Evolutionary conservation across 2,888 invertebrate species (phyloP).

Genomic region (Acronicta alni): DNA sequence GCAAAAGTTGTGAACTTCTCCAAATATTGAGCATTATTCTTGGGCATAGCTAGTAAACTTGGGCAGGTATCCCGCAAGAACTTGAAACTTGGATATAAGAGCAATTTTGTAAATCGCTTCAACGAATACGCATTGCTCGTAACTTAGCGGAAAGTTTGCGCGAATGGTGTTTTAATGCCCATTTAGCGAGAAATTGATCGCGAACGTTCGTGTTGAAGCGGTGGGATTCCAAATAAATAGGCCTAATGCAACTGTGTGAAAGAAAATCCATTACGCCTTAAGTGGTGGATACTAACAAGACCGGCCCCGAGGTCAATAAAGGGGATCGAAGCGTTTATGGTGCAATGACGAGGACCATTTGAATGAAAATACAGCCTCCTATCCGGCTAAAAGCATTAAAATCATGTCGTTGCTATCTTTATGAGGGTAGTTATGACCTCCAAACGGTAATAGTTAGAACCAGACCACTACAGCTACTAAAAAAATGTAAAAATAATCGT

Average conservation of each 20-base stretch:
- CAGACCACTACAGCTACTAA: no score
- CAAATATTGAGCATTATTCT: constrained; percentile 67
- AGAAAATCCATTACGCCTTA: constrained; percentile 45
- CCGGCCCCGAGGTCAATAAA: constrained; percentile 39
- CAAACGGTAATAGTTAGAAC: constrained; percentile 10
- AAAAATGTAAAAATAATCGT: no score
- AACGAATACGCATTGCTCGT: constrained; percentile 73
- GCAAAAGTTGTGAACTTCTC: constrained; percentile 55
- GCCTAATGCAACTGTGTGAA: constrained; percentile 38
- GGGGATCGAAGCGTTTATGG: constrained; percentile 36
- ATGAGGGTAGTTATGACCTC: constrained; percentile 34
- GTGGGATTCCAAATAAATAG: constrained; percentile 39
- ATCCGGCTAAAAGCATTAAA: constrained; percentile 38
- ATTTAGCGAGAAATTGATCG: constrained; percentile 72
- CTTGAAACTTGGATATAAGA: constrained; percentile 66
- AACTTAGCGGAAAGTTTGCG: constrained; percentile 69
- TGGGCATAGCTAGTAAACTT: constrained; percentile 65
- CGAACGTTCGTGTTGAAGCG: constrained; percentile 44
- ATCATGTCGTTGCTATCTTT: constrained; percentile 43
- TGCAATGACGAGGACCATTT: constrained; percentile 45
- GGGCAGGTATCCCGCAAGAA: constrained; percentile 65
- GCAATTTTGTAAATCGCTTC: constrained; percentile 78
- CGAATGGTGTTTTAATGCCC: constrained; percentile 75
- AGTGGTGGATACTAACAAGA: constrained; percentile 39
- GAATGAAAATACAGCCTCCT: constrained; percentile 47